phyloP scores from a whole-genome alignment of 2,113 vertebrate genomes.

The Odontophorus gujanensis region DNA sequence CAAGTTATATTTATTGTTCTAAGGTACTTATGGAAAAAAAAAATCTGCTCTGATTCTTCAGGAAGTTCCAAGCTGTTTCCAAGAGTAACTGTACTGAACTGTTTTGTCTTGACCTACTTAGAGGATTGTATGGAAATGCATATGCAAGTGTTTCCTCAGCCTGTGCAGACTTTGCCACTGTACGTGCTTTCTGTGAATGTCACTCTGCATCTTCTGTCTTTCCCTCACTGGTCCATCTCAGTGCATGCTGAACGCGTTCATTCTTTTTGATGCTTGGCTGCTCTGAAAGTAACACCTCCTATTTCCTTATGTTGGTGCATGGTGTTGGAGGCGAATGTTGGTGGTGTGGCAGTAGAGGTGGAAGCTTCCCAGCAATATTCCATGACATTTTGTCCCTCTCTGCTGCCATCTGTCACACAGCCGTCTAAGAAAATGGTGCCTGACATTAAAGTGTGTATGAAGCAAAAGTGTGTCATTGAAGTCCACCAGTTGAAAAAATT shows the following conservation, averaged over 20 bases:
- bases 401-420: too few relatives aligned
- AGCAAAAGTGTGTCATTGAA: too few relatives aligned
- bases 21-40: neutral
- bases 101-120: neutral
- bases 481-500: too few relatives aligned
- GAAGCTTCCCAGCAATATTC: too few relatives aligned
- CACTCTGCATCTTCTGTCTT: neutral
- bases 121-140: neutral
- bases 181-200: neutral
- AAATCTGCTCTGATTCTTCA: neutral
- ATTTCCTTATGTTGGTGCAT: too few relatives aligned
- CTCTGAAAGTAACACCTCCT: too few relatives aligned
- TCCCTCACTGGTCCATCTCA: neutral
- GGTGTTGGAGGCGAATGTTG: too few relatives aligned
- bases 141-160: neutral
- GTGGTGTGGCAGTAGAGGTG: too few relatives aligned
- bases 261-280: too few relatives aligned
- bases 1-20: neutral
- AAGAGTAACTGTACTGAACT: neutral
- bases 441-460: too few relatives aligned
- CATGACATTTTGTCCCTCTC: too few relatives aligned
- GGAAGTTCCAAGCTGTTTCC: neutral
- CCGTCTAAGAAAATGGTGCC: too few relatives aligned
- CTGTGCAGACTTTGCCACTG: neutral
- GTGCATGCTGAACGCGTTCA: neutral